phyloP scores from a whole-genome alignment of 1,140 invertebrate species.

The Eriosoma lanigerum region DNA sequence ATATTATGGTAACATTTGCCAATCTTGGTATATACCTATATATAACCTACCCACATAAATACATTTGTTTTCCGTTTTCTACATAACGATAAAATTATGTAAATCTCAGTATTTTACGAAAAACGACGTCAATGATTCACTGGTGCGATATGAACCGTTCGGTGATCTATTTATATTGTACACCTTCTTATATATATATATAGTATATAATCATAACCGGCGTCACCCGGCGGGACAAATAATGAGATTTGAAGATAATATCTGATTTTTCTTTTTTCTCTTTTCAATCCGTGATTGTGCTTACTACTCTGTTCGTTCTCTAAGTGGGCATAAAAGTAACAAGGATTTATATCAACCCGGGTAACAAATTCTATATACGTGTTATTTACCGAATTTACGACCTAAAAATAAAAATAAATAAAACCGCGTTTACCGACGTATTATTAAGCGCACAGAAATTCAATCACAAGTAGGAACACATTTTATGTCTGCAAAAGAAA shows the following conservation, averaged over 20 bases:
- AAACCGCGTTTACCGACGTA: conserved; percentile 20
- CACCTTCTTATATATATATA: too few relatives aligned
- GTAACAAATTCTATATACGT: conserved; percentile 16
- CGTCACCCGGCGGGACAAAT: not conserved
- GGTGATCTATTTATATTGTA: too few relatives aligned
- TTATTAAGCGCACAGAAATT: conserved; percentile 21
- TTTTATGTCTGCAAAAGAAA: not conserved
- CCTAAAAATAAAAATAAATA: conserved; percentile 23
- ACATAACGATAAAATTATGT: too few relatives aligned
- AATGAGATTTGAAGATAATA: not conserved
- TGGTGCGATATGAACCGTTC: too few relatives aligned
- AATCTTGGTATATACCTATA: too few relatives aligned
- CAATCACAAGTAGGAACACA: conserved; percentile 1
- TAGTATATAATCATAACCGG: too few relatives aligned
- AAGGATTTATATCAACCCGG: conserved; percentile 16
- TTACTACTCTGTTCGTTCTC: not conserved
- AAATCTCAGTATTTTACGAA: too few relatives aligned
- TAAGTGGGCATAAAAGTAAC: conserved; percentile 16
- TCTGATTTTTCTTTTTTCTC: conserved; percentile 14
- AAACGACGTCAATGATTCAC: too few relatives aligned
- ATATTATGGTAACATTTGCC: too few relatives aligned
- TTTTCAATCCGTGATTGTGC: not conserved
- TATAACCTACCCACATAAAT: too few relatives aligned
- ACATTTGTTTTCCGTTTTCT: too few relatives aligned
- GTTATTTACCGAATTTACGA: conserved; percentile 20